Evolutionary conservation across 2,113 vertebrate species (phyloP), one percentile per base, ranked within the genome.

Genomic region (Microtus montanus): DNA sequence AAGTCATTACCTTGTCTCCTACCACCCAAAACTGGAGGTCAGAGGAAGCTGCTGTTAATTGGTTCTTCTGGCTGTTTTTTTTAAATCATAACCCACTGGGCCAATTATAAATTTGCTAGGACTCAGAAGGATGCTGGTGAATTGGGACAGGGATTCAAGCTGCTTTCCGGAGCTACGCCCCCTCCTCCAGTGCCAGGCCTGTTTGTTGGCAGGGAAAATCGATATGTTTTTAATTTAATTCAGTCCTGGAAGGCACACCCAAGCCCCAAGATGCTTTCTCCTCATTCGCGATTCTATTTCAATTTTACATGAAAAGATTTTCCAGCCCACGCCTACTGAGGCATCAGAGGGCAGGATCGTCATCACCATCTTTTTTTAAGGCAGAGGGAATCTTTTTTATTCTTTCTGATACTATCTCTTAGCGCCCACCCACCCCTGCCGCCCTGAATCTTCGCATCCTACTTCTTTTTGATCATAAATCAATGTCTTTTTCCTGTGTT

Each of bases 201-300:
- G 98, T 98, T 99, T 98, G 99, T 98, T 98, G 98, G 98, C 97
- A 80, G 97, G 97, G 98, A 98, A 98, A 99, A 99, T 99, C 99
- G 98, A 98, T 95, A 97, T 95, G 93, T 54, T 98, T 98, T 98
- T 97, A 98, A 99, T 99, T 99, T 98, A 99, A 99, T 98, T 97
- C 97, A 97, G 98, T 98, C 97, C 98, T 98, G 95, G 96, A 95
- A 98, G 98, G 98, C 98, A 96, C 98, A 96, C 96, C 90, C 97
- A 0, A 94, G 96, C 98, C 98, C 99, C 98, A 89, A 98, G 98
- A 98, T 95, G 97, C 98, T 97, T 97, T 87, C 96, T 95, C 97
- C 98, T 99, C 99, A 99, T 99, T 98, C 98, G 47, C 97, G 97
- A 99, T 99, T 99, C 99, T 98, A 98, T 97, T 99, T 97, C 96